Percentiles rank a stretch among this genome's conserved stretches.
Evolutionary conservation across 2,797 vertebrate genomes (phyloP).

Genomic region (Gymnoscopelus braueri): DNA sequence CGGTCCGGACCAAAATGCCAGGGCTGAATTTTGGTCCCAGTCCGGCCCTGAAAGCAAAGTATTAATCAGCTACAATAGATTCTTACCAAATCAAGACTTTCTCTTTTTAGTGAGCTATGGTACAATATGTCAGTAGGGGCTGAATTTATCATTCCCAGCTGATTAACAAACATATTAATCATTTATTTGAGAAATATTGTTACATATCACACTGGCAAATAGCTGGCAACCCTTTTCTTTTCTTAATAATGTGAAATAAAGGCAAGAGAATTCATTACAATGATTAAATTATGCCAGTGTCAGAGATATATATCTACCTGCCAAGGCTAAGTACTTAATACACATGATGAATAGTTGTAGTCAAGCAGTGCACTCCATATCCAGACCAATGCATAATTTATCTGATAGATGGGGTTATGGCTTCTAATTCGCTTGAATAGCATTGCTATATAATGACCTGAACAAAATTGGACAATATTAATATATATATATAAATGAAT

Average conservation of each 20-base stretch:
- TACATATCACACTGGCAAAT: conserved; percentile 1
- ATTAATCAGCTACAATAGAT: background rate
- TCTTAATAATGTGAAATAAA: background rate
- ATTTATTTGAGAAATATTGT: background rate
- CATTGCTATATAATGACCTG: conserved; percentile 39
- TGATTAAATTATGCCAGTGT: conserved; percentile 7
- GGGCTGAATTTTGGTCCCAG: no score
- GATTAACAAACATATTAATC: no score
- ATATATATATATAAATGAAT: no score
- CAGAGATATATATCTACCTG: conserved; percentile 52
- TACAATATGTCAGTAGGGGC: background rate
- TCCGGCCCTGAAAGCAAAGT: conserved; percentile 4
- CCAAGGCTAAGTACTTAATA: conserved; percentile 64
- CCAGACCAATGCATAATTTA: conserved; percentile 83
- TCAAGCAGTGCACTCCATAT: conserved; percentile 72
- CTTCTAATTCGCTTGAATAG: conserved; percentile 76
- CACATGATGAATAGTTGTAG: conserved; percentile 71
- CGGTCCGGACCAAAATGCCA: no score
- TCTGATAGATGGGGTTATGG: conserved; percentile 75
- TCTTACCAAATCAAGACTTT: background rate
- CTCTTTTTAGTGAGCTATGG: background rate
- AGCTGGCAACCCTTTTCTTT: background rate
- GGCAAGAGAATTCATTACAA: conserved; percentile 4
- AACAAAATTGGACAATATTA: conserved; percentile 37
- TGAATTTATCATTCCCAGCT: background rate